These are phyloP conservation scores for Rhodeus uyekii DNA, from an alignment of 2,797 vertebrate species.

Conservation along the genomic window DNA sequence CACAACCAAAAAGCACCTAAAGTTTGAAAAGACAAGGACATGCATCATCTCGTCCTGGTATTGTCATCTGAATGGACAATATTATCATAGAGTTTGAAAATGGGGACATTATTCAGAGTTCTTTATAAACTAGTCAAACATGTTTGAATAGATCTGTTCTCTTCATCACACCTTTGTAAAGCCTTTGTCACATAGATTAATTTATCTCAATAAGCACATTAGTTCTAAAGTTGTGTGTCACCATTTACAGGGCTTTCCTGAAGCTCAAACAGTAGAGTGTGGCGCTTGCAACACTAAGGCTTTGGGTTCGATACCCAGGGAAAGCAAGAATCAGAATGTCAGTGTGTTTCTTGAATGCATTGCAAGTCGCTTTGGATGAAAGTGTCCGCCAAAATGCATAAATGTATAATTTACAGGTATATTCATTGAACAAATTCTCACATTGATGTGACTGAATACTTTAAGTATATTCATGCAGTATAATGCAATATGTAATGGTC, in stretches of 20 bases:
- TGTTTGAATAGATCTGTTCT: not conserved
- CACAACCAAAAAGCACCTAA: not conserved
- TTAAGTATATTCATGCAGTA: not conserved
- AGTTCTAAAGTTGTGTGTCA: not conserved
- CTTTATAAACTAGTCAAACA: conserved; percentile 20
- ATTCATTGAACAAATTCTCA: not conserved
- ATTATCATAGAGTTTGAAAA: not conserved
- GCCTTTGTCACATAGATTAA: not conserved
- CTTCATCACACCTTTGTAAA: not conserved
- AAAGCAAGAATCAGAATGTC: too few species aligned
- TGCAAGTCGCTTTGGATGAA: too few species aligned
- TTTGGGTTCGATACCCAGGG: too few species aligned
- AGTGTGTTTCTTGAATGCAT: too few species aligned
- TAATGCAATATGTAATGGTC: not conserved
- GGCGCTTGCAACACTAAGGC: too few species aligned
- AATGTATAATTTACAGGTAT: too few species aligned
- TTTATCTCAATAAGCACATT: not conserved
- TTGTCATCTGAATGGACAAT: not conserved
- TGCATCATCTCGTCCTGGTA: not conserved
- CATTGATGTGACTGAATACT: not conserved
- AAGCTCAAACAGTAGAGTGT: too few species aligned
- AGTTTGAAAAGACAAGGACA: not conserved
- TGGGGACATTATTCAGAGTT: not conserved
- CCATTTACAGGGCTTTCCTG: too few species aligned
- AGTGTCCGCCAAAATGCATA: too few species aligned